Base-by-base conservation (phyloP, 1,140 invertebrate species). In the Orussus abietinus region DNA sequence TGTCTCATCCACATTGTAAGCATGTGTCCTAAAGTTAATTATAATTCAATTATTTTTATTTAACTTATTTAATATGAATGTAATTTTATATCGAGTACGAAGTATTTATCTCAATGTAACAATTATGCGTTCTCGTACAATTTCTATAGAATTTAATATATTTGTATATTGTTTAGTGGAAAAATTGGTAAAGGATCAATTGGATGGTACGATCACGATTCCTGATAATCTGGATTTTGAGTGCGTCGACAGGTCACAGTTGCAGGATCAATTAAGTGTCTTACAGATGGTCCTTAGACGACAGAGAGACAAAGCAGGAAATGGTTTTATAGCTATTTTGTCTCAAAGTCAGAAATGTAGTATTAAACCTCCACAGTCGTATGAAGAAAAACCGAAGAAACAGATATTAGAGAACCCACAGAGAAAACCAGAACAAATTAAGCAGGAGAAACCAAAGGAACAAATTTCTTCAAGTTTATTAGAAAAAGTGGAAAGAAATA, bases 1-100 rank as follows among this genome's bases (percentile, higher is more conserved):
- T 80, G 69, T 77, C 77, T 34, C 90, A 93, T 78, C 78, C 81
- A 4, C 84, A 88, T 57, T 77, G 86, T 88, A 76, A 74, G 61
- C 64, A n/a, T n/a, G n/a, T n/a, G n/a, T n/a, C n/a, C n/a, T n/a
- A n/a, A n/a, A n/a, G n/a, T n/a, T n/a, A n/a, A 30, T 38, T 3
- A 43, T 38, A 9, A 18, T 25, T 40, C 38, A n/a, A 6, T 32
- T 40, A 34, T 22, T 45, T 25, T 13, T 47, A 39, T 37, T 22
- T 22, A 28, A 33, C 28, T 39, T 39, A 38, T 45, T 43, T 74
- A 14, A 41, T 33, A n/a, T n/a, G n/a, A n/a, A n/a, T n/a, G n/a
- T n/a, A n/a, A n/a, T n/a, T n/a, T n/a, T n/a, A n/a, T 38, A n/a
- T 22, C 15, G 18, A 22, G 44, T 37, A 38, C 32, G 35, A 28